A percentile compares a stretch with the other conserved stretches of the same genome.
phyloP scores from a whole-genome alignment of 2,113 vertebrate species.

The Phoenicopterus ruber region DNA sequence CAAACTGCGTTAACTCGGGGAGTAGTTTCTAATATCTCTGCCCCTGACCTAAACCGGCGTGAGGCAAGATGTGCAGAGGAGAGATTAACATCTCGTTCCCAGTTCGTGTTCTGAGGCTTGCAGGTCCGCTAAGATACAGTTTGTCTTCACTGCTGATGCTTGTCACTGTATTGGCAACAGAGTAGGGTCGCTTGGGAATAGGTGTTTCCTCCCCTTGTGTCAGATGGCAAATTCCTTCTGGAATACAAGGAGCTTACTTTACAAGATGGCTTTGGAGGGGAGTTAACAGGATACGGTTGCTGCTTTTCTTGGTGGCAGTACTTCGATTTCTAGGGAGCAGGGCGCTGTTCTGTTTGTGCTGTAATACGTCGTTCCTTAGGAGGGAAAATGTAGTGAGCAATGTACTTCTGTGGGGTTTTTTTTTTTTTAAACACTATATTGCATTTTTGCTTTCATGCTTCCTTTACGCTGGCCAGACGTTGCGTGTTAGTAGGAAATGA shows the following conservation, averaged over 20 bases:
- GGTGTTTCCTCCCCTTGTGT: background rate
- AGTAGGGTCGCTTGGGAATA: background rate
- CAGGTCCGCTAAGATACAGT: background rate
- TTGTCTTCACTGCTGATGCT: background rate
- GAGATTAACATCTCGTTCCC: background rate
- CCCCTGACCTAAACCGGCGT: background rate
- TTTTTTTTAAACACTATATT: accelerated
- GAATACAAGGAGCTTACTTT: background rate
- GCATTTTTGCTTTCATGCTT: background rate
- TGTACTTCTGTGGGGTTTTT: background rate
- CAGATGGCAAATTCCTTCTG: background rate
- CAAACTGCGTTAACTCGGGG: background rate
- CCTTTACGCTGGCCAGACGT: background rate
- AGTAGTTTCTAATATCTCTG: background rate
- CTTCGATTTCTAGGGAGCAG: background rate
- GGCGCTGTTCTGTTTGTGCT: background rate
- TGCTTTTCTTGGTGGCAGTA: background rate
- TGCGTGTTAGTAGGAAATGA: background rate
- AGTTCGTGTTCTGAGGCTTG: background rate
- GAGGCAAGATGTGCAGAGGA: background rate
- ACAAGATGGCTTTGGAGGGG: background rate
- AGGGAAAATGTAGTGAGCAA: background rate
- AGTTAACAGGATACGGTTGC: background rate
- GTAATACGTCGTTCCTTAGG: background rate
- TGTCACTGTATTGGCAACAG: accelerated